Evolutionary conservation across 2,888 invertebrate species (phyloP), one percentile per base, ranked within the genome.

Genomic region (Selenia dentaria): DNA sequence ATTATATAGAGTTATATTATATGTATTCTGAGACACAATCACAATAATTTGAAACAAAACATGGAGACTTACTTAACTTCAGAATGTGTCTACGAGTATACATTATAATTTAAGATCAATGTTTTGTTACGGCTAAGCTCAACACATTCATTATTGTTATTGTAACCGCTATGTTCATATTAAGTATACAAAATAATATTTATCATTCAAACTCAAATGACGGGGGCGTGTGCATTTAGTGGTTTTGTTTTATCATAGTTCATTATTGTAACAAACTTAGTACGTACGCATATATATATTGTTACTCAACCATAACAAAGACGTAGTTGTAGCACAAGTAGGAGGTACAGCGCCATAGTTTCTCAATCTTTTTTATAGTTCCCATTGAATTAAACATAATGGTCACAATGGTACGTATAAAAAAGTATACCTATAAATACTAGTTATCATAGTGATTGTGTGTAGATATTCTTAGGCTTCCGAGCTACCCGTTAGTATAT

Each of bases 191-290:
- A n/a, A 29, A 25, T 24, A 29, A 44, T 37, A 27, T 20, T 27
- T 27, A 27, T 27, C 14, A 33, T 33, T 26, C n/a, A 16, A 27
- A 27, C 20, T 25, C 9, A 13, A 35, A 26, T 55, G 54, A 49
- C 56, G 51, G 55, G 47, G 51, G 51, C 53, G 57, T 59, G 40
- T 57, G 46, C 51, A 48, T 52, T 55, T 22, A 11, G 11, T 35
- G 51, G 57, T 57, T 62, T 60, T 63, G 57, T 61, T 66, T 66
- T 64, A 57, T 59, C 56, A 57, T 55, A 47, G 37, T 49, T 50
- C 46, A 58, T 61, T 60, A 66, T 67, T 56, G 51, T 59, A 29
- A 38, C 31, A 16, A 46, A 16, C 24, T 2, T 10, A 6, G 10
- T 36, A 25, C 40, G 39, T 35, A 29, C 35, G 9, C n/a, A 16